Percentiles rank a stretch among this genome's conserved stretches.
These are phyloP conservation scores for Monochamus alternatus DNA, from an alignment of 2,888 invertebrate genomes.

Conservation along the genomic window DNA sequence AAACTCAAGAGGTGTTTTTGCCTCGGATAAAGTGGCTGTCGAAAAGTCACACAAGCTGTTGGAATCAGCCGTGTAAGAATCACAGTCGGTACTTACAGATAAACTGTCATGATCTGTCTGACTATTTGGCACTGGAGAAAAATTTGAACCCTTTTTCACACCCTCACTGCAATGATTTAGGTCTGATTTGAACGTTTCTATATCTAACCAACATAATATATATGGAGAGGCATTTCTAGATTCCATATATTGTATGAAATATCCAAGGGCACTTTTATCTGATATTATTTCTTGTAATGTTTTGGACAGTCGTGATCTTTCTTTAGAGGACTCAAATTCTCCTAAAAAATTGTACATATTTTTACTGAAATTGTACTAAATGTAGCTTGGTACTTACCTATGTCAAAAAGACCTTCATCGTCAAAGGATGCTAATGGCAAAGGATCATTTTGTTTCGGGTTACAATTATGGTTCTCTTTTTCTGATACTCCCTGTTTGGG, in stretches of 20 bases:
- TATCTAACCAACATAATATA: constrained; percentile 85
- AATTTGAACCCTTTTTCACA: constrained; percentile 41
- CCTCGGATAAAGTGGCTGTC: constrained; percentile 55
- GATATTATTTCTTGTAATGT: constrained; percentile 82
- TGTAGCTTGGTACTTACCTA: constrained; percentile 58
- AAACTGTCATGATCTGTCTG: constrained; percentile 69
- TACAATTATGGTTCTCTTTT: constrained; percentile 7
- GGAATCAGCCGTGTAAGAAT: constrained; percentile 68
- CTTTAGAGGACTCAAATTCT: constrained; percentile 59
- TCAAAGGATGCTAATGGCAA: constrained; percentile 60
- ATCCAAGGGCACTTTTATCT: constrained; percentile 86
- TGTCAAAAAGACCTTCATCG: constrained; percentile 67
- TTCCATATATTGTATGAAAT: constrained; percentile 91
- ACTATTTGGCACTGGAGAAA: constrained; percentile 56
- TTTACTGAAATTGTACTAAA: not conserved
- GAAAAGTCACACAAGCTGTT: constrained; percentile 66
- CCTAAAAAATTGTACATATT: constrained; percentile 51
- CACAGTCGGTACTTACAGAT: constrained; percentile 70
- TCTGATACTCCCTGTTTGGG: not conserved
- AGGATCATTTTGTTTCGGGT: constrained; percentile 24
- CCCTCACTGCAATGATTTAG: constrained; percentile 50
- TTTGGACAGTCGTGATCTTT: constrained; percentile 80
- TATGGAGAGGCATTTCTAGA: constrained; percentile 78
- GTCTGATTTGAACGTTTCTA: constrained; percentile 78
- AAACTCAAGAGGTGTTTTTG: constrained; percentile 53